These are phyloP conservation scores for Sphenopsis melanotis DNA, from an alignment of 2,797 vertebrate species.

Conservation along the genomic window DNA sequence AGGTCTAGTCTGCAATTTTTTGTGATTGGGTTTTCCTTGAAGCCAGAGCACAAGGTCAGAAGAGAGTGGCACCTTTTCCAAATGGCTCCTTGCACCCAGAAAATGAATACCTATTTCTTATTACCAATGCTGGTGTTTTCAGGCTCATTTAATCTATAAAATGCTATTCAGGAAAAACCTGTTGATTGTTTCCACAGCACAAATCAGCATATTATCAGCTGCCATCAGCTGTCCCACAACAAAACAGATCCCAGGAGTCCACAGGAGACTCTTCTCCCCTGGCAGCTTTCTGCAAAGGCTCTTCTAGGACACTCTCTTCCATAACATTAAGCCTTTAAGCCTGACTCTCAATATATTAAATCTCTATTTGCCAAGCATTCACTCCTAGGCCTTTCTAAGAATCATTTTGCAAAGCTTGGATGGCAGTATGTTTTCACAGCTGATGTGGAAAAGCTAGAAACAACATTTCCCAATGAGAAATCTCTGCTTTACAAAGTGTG, in stretches of 20 bases:
- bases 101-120: not conserved
- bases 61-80: not conserved
- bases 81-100: not conserved
- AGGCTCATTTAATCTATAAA: not conserved
- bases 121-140: not conserved
- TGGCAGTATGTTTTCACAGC: slow-evolving; percentile 49
- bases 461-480: slow-evolving; percentile 17
- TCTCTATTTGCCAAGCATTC: slow-evolving; percentile 13
- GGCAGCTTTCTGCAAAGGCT: not conserved
- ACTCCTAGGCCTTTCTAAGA: slow-evolving; percentile 28
- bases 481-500: slow-evolving; percentile 20
- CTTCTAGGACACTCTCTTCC: slow-evolving; percentile 6
- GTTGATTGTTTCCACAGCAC: not conserved
- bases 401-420: slow-evolving; percentile 35
- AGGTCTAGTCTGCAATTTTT: not conserved
- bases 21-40: not conserved
- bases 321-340: slow-evolving; percentile 2
- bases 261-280: not conserved
- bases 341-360: not conserved
- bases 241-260: not conserved
- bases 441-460: slow-evolving; percentile 48
- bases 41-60: not conserved
- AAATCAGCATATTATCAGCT: not conserved
- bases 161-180: not conserved
- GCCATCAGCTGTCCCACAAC: not conserved